Base-by-base conservation (phyloP, 2,113 vertebrate genomes). In the Cebus imitator region DNA sequence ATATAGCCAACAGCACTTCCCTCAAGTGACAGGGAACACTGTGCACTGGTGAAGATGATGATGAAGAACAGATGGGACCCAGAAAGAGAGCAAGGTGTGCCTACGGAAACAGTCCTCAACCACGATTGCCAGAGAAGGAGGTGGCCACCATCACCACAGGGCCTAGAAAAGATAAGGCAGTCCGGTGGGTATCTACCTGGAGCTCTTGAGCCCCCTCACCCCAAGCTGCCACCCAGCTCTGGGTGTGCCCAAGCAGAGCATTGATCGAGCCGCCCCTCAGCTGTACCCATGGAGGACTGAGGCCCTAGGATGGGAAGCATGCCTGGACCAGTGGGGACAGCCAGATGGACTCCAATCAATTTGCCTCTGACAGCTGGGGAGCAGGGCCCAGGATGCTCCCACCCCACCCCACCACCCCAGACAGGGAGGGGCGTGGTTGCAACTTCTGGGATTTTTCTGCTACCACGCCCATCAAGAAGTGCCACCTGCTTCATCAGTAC, bases 351-450 rank as follows among this genome's bases (percentile, higher is more conserved):
- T 97, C 43, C 90, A 94, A 96, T 97, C 81, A 10, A 25, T 88
- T 94, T 82, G 94, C 94, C 72, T 92, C 43, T 32, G 98, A 97
- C 98, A 98, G 98, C 97, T 98, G 98, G 96, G 92, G 94, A 97
- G 78, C 97, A 96, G 95, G 89, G 94, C 95, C 37, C 43, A 30
- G 76, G 92, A 52, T 8, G 6, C 50, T 35, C 87, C 75, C 20
- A 70, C 80, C 92, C 94, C 45, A 82, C 84, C 82, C 84, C 11
- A 7, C 25, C 70, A 11, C 73, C 72, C 84, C 81, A 96, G 87
- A 96, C 87, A 48, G 95, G 96, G 92, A 96, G 72, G 96, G 90
- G 87, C 55, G 37, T 25, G 3, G 87, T 78, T 75, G 45, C 48
- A 37, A 92, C 95, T 97, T 98, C 98, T 97, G 97, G 96, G 92